Evolutionary conservation across 37 sponge, comb jelly and placozoan genomes (phyloP).

Genomic region (Halisarca cf. caerulea): DNA sequence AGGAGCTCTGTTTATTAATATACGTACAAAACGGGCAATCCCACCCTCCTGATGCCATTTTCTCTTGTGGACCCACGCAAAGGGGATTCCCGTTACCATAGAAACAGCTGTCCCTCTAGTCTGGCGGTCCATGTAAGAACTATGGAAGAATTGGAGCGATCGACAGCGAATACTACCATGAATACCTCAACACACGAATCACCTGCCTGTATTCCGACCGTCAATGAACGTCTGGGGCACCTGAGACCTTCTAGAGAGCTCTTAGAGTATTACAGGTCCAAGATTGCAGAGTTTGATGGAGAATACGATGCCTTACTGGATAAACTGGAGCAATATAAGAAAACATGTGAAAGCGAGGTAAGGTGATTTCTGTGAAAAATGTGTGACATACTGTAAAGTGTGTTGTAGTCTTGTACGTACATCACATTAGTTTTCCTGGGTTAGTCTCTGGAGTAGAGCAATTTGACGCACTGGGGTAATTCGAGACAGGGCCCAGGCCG

Average conservation of each 20-base stretch:
- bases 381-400: too few species aligned
- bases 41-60: slow-evolving; percentile 15
- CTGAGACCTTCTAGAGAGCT: slow-evolving; percentile 90
- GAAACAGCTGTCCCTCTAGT: neutral
- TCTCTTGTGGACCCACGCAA: neutral
- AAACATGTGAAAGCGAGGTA: slow-evolving; percentile 74
- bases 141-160: too few species aligned
- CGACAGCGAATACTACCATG: too few species aligned
- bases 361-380: neutral
- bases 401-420: too few species aligned
- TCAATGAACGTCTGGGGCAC: slow-evolving; percentile 69
- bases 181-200: neutral
- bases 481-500: too few species aligned
- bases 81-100: neutral
- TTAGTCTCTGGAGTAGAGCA: neutral
- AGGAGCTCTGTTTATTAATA: slow-evolving; percentile 33
- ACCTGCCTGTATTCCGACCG: neutral
- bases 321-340: slow-evolving; percentile 82
- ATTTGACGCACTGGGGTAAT: too few species aligned
- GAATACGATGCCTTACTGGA: slow-evolving; percentile 79
- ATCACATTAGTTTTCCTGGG: too few species aligned
- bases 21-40: slow-evolving; percentile 37
- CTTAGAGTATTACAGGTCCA: slow-evolving; percentile 93
- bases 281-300: slow-evolving; percentile 94
- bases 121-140: too few species aligned